These are phyloP conservation scores for Anableps anableps DNA, from an alignment of 2,797 vertebrate genomes.

Conservation along the genomic window DNA sequence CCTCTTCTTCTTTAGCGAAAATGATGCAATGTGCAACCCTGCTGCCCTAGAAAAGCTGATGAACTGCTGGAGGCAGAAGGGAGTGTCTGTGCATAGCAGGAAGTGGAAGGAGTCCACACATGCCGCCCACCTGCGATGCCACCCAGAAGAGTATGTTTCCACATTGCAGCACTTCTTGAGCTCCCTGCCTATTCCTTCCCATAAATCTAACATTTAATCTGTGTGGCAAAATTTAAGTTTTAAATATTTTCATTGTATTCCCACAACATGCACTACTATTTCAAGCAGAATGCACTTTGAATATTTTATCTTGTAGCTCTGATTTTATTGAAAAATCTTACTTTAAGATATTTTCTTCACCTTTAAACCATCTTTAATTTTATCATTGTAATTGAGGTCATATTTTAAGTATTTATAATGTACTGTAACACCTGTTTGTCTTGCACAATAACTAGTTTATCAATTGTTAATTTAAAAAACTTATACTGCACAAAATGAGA, in stretches of 20 bases:
- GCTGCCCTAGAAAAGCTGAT: constrained; percentile 53
- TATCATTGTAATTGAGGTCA: not conserved
- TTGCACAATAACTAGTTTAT: constrained; percentile 14
- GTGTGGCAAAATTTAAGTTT: not conserved
- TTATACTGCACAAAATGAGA: constrained; percentile 6
- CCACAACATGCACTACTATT: not conserved
- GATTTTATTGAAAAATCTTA: not conserved
- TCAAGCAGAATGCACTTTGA: constrained; percentile 4
- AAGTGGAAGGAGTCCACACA: constrained; percentile 79
- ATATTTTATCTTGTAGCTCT: not conserved
- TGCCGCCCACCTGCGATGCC: constrained; percentile 71
- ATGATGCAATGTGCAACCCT: constrained; percentile 72
- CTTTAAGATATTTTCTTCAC: not conserved
- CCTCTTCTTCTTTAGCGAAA: constrained; percentile 78
- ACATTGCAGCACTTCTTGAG: constrained; percentile 70
- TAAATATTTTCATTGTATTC: not conserved
- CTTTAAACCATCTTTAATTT: constrained; percentile 1
- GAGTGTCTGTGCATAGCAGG: constrained; percentile 65
- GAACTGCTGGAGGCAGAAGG: constrained; percentile 60
- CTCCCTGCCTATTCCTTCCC: constrained; percentile 46
- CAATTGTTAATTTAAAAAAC: constrained; percentile 4
- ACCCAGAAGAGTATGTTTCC: constrained; percentile 76
- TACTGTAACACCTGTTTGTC: not conserved
- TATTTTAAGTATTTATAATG: constrained; percentile 14
- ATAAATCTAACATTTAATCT: constrained; percentile 52